Conservation (phyloP, 35 echinoderm and acorn worm genomes). For the Amphiura filiformis region DNA sequence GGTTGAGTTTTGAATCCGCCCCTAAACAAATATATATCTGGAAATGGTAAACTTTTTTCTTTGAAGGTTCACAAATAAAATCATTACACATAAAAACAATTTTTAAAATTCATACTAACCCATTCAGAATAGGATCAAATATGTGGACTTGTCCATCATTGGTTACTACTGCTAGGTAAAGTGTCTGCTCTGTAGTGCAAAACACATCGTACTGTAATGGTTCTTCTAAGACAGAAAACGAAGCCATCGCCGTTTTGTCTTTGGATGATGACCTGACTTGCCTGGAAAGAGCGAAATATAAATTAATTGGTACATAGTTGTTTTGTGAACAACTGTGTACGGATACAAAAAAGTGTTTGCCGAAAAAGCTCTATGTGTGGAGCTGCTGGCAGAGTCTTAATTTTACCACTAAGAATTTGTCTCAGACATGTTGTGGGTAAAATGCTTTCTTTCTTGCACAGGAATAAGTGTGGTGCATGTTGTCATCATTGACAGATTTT, state of each 20-base stretch:
- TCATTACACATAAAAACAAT: too few relatives aligned
- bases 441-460: neutral
- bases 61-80: too few relatives aligned
- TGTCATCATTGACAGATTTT: neutral
- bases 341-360: too few relatives aligned
- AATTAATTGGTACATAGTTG: neutral
- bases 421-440: neutral
- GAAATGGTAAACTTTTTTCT: too few relatives aligned
- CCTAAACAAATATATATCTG: too few relatives aligned
- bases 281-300: conserved; percentile 37
- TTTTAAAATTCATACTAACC: too few relatives aligned
- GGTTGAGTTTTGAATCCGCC: too few relatives aligned
- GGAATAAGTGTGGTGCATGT: neutral
- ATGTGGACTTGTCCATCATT: conserved; percentile 61
- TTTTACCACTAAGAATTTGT: neutral
- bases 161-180: conserved; percentile 58
- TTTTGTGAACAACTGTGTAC: neutral
- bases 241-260: conserved; percentile 50
- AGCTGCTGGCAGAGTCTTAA: neutral
- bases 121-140: conserved; percentile 70
- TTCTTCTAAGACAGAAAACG: conserved; percentile 61
- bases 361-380: too few relatives aligned
- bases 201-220: conserved; percentile 50
- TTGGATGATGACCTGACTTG: conserved; percentile 56
- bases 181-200: conserved; percentile 7